Percentiles rank a stretch among this genome's conserved stretches.
Conservation (phyloP, 2,113 vertebrate species). For the Anoura caudifer region DNA sequence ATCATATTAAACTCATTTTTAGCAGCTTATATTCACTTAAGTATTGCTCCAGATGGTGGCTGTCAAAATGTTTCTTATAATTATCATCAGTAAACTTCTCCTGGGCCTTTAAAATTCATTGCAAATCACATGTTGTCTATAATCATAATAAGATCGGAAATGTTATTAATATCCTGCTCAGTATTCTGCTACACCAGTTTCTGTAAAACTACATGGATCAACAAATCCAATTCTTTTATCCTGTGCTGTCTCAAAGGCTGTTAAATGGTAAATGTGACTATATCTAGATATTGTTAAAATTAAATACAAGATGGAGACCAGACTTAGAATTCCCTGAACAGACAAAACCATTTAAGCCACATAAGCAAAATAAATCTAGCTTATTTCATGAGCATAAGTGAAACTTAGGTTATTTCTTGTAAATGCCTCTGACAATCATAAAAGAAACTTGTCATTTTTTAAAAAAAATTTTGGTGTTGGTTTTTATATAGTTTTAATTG, state of each 20-base stretch:
- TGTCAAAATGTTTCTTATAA: slow-evolving; percentile 76
- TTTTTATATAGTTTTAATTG: too few species aligned
- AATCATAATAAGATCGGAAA: slow-evolving; percentile 63
- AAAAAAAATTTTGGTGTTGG: too few species aligned
- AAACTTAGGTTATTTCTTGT: neutral
- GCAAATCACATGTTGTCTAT: slow-evolving; percentile 66
- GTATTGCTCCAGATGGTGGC: slow-evolving; percentile 70
- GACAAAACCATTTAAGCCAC: neutral
- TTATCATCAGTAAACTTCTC: slow-evolving; percentile 72
- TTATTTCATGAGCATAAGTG: neutral
- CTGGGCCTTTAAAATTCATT: slow-evolving; percentile 71
- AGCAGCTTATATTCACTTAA: slow-evolving; percentile 73
- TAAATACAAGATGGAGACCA: slow-evolving; percentile 1
- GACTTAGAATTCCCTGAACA: slow-evolving; percentile 1
- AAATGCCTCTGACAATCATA: slow-evolving; percentile 24
- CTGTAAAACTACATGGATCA: slow-evolving; percentile 43
- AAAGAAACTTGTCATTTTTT: neutral
- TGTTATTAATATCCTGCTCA: slow-evolving; percentile 65
- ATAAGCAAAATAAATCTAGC: neutral
- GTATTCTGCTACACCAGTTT: slow-evolving; percentile 51
- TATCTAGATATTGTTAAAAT: slow-evolving; percentile 11
- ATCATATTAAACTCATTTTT: slow-evolving; percentile 72
- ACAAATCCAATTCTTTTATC: slow-evolving; percentile 31
- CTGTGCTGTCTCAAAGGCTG: neutral
- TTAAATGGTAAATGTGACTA: slow-evolving; percentile 31